A percentile compares a stretch with the other conserved stretches of the same genome.
Evolutionary conservation across 2,797 vertebrate genomes (phyloP).

Genomic region (Pyrocephalus nanus): DNA sequence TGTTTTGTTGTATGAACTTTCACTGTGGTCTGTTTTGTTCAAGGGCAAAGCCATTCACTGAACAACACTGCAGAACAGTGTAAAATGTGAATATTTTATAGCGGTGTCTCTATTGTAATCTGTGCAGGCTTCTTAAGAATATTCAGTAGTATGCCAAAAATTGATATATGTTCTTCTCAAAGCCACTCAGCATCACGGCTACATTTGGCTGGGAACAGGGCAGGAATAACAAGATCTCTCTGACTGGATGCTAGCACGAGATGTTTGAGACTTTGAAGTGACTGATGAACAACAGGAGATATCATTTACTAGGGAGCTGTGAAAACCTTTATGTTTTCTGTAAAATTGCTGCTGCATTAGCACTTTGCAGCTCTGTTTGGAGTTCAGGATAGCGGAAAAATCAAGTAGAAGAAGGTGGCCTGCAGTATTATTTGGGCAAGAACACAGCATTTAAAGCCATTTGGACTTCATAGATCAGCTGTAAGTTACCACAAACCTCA

Average conservation of each 20-base stretch:
- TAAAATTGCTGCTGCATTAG: conserved; percentile 35
- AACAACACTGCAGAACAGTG: neutral
- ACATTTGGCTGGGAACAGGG: conserved; percentile 1
- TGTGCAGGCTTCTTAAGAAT: conserved; percentile 19
- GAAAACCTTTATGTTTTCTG: neutral
- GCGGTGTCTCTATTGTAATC: conserved; percentile 19
- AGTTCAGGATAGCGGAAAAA: conserved; percentile 1
- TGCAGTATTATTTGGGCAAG: neutral
- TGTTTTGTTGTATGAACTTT: neutral
- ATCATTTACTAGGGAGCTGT: neutral
- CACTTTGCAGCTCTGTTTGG: neutral
- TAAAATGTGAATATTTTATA: conserved; percentile 54
- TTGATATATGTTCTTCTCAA: conserved; percentile 49
- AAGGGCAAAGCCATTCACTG: conserved; percentile 49
- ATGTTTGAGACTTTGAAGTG: conserved; percentile 18
- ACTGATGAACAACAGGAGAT: conserved; percentile 5
- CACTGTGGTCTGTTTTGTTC: conserved; percentile 21
- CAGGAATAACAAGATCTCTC: conserved; percentile 29
- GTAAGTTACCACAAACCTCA: neutral
- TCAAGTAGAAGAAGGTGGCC: neutral
- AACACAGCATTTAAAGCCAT: neutral
- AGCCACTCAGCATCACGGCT: conserved; percentile 15
- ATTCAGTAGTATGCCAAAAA: conserved; percentile 42
- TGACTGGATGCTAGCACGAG: neutral
- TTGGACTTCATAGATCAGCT: neutral